Percentiles rank a stretch among this genome's conserved stretches.
Conservation (phyloP, 2,113 vertebrate genomes). For the Semnopithecus entellus region DNA sequence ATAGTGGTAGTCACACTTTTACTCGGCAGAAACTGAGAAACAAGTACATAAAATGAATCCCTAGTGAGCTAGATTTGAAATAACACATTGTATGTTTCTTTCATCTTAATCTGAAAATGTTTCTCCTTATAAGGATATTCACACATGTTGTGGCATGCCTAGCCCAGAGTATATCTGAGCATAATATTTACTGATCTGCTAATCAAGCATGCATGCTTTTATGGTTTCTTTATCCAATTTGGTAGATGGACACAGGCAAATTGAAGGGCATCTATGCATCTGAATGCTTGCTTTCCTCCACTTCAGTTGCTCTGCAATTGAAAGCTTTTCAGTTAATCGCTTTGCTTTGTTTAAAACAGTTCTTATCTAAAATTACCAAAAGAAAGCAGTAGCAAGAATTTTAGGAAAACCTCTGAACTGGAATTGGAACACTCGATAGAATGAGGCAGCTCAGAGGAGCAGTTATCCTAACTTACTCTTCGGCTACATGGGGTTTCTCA, state of each 20-base stretch:
- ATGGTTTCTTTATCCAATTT: not conserved
- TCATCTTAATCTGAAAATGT: slow-evolving; percentile 4
- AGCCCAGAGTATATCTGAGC: not conserved
- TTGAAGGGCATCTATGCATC: not conserved
- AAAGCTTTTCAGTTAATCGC: not conserved
- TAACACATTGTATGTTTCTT: not conserved
- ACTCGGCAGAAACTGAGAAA: not conserved
- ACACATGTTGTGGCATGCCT: not conserved
- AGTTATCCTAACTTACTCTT: not conserved
- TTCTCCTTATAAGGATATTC: not conserved
- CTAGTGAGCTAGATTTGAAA: not conserved
- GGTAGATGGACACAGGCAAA: not conserved
- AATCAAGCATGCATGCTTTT: not conserved
- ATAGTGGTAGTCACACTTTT: not conserved
- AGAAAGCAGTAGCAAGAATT: not conserved
- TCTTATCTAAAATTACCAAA: not conserved
- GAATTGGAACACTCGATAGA: not conserved
- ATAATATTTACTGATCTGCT: not conserved
- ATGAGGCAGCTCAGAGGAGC: not conserved
- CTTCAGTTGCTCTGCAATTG: not conserved
- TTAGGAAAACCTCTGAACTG: not conserved
- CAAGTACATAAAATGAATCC: not conserved
- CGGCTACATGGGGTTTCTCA: not conserved
- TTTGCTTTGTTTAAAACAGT: not conserved
- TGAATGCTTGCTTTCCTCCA: not conserved